These are phyloP conservation scores for Syngnathoides biaculeatus DNA, from an alignment of 2,113 vertebrate genomes.

Conservation along the genomic window DNA sequence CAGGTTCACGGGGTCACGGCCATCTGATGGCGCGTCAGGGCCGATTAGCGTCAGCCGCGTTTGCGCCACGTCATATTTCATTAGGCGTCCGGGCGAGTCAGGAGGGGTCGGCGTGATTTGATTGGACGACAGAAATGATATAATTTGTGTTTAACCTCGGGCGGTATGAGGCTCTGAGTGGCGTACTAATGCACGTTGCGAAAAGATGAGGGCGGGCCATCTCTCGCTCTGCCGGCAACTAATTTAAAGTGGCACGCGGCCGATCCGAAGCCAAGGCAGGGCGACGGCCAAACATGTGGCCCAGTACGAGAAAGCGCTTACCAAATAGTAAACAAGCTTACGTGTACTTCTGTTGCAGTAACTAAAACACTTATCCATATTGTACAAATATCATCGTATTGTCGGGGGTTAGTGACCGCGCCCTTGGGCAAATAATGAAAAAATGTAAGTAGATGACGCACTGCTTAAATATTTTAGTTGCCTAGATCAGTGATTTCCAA, in stretches of 20 bases:
- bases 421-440: neutral
- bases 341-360: slow-evolving; percentile 31
- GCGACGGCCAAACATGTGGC: slow-evolving; percentile 56
- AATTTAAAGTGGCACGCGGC: slow-evolving; percentile 66
- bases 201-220: slow-evolving; percentile 72
- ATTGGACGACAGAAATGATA: slow-evolving; percentile 81
- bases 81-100: slow-evolving; percentile 76
- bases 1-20: slow-evolving; percentile 73
- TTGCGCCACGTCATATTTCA: slow-evolving; percentile 82
- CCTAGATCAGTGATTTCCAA: no score
- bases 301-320: slow-evolving; percentile 65
- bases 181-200: slow-evolving; percentile 53
- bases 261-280: slow-evolving; percentile 57
- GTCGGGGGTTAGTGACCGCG: neutral
- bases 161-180: slow-evolving; percentile 66
- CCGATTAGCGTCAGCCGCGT: slow-evolving; percentile 76
- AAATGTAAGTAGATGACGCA: neutral
- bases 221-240: slow-evolving; percentile 52
- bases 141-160: slow-evolving; percentile 75
- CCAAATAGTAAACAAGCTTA: slow-evolving; percentile 65
- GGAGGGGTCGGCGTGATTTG: slow-evolving; percentile 75
- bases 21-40: slow-evolving; percentile 80
- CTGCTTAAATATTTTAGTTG: no score
- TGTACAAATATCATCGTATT: neutral
- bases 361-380: neutral